Percentiles rank a stretch among this genome's conserved stretches.
These are phyloP conservation scores for Myotis brandtii DNA, from an alignment of 2,113 vertebrate genomes.

Conservation along the genomic window DNA sequence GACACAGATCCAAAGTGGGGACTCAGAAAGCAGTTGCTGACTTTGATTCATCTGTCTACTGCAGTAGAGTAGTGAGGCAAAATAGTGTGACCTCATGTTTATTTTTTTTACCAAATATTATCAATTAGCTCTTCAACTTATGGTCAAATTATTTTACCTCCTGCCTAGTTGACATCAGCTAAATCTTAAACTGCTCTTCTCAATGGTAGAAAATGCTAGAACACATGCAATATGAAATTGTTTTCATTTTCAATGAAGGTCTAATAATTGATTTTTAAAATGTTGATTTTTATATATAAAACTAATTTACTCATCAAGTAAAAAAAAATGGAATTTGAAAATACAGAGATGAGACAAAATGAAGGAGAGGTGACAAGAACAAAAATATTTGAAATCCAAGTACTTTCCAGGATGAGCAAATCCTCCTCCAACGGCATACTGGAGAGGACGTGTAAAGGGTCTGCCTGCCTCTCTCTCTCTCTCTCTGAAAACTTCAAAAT, in stretches of 20 bases:
- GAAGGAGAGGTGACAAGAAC: neutral
- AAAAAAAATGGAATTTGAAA: neutral
- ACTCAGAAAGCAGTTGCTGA: neutral
- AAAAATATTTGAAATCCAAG: neutral
- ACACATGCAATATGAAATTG: neutral
- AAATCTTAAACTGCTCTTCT: neutral
- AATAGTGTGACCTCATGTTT: neutral
- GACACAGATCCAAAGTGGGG: neutral
- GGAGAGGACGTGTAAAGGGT: rapidly evolving
- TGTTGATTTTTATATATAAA: neutral
- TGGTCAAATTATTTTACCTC: neutral
- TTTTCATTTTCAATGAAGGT: neutral
- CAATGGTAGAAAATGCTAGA: neutral
- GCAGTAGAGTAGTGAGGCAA: neutral
- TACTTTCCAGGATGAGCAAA: neutral
- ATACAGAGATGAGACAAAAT: neutral
- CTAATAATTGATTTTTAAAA: neutral
- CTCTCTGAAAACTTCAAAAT: neutral
- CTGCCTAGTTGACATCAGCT: neutral
- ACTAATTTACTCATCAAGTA: neutral
- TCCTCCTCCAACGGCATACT: neutral
- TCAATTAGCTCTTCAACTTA: neutral
- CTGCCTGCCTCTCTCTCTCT: neutral
- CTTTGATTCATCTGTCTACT: neutral
- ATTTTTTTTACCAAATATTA: neutral